A percentile compares a stretch with the other conserved stretches of the same genome.
Conservation (phyloP, 2,888 invertebrate species). For the Augiades crinisus region DNA sequence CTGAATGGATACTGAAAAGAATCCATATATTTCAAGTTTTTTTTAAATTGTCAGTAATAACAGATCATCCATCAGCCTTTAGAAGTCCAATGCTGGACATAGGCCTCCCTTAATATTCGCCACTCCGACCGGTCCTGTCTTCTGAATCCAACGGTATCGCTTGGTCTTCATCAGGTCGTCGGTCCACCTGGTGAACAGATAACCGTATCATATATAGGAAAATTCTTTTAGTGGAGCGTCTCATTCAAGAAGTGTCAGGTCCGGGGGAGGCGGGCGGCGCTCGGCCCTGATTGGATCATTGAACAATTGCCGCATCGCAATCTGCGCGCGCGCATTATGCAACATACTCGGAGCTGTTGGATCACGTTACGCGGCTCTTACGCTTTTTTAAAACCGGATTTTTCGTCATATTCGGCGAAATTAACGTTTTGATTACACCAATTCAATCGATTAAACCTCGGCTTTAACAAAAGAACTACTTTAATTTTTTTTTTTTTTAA, state of each 20-base stretch:
- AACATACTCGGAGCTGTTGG: conserved; percentile 29
- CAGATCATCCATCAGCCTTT: no score
- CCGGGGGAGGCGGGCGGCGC: conserved; percentile 30
- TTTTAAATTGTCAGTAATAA: no score
- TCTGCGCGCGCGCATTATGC: conserved; percentile 47
- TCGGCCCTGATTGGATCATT: conserved; percentile 66
- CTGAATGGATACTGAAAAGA: no score
- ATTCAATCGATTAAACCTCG: background rate
- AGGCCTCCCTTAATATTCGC: no score
- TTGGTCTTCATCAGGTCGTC: no score
- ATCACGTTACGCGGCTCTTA: conserved; percentile 7
- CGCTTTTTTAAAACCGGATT: conserved; percentile 3
- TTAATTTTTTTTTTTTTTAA: no score
- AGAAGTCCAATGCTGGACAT: no score
- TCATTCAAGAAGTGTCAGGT: conserved; percentile 17
- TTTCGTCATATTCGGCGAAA: conserved; percentile 9
- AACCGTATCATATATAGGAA: background rate
- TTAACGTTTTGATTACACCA: background rate
- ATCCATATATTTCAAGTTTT: no score
- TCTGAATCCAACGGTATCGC: no score
- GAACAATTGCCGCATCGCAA: conserved; percentile 57
- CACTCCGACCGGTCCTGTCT: no score
- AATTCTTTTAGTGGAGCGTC: conserved; percentile 10
- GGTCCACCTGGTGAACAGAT: no score
- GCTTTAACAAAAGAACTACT: background rate